Evolutionary conservation across 1,140 invertebrate genomes (phyloP), one percentile per base, ranked within the genome.

Genomic region (Macrobrachium rosenbergii): DNA sequence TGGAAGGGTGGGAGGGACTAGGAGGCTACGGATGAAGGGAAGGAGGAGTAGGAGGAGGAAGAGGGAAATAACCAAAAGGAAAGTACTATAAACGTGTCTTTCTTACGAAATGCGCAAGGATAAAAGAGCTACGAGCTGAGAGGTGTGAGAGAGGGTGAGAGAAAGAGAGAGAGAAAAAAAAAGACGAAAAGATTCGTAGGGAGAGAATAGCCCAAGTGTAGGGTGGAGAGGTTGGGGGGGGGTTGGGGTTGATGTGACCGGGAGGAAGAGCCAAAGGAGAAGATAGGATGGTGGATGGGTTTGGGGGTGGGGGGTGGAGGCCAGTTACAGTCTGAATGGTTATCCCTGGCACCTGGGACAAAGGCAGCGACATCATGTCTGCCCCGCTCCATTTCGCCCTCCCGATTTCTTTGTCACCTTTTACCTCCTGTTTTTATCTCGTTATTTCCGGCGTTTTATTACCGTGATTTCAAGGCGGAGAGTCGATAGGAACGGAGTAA

Each of bases 41-140:
- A 19, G 60, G n/a, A 52, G 64, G 63, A 21, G 37, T 12, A 59
- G 14, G 59, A 21, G 52, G 23, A 58, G 63, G 64, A 58, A 10
- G 52, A 59, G 62, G 21, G 77, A 62, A 62, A 76, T 73, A 58
- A 28, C 45, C 23, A 58, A 81, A 81, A 78, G 84, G 78, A 86
- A 86, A 86, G 84, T 80, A 69, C 78, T 37, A 81, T 80, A 81
- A 86, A 81, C 78, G 83, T 85, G 83, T 79, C 83, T 60, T 84
- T 84, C 82, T 85, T 85, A 85, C 75, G 83, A 85, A 86, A 81
- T 80, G 84, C 76, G 80, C 77, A 81, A 86, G 84, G 72, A 86
- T 75, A 81, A 87, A 81, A 87, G 84, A 77, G 69, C 77, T 37
- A 80, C 77, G 78, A 81, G 81, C 67, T 75, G 84, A 87, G 77